These are phyloP conservation scores for Leiothrix lutea DNA, from an alignment of 2,113 vertebrate genomes.

Conservation along the genomic window DNA sequence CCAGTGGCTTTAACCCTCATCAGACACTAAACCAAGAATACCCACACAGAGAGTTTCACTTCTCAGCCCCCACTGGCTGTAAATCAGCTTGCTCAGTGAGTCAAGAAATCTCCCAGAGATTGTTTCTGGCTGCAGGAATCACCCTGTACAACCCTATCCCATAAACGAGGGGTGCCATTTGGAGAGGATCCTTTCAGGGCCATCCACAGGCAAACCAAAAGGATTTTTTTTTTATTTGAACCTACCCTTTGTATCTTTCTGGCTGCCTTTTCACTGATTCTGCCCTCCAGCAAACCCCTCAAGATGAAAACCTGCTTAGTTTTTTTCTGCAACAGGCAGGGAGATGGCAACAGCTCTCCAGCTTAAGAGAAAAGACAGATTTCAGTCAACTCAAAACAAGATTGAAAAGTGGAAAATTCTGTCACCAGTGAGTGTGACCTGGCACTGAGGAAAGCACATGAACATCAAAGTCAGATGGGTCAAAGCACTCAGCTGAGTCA, in stretches of 20 bases:
- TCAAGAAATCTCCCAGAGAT: neutral
- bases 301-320: conserved; percentile 56
- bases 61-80: neutral
- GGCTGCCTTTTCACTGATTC: neutral
- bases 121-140: neutral
- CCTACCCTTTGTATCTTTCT: neutral
- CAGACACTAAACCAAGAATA: neutral
- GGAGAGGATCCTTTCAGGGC: neutral
- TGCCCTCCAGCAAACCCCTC: conserved; percentile 33
- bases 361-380: conserved; percentile 22
- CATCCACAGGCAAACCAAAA: neutral
- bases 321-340: neutral
- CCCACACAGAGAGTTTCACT: neutral
- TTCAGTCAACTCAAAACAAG: neutral
- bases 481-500: neutral
- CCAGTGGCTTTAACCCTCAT: neutral
- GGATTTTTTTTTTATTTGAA: neutral
- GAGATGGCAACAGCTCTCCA: neutral
- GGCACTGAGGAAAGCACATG: neutral
- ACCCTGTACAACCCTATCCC: neutral
- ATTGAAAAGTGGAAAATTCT: neutral
- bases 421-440: accelerated
- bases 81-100: neutral
- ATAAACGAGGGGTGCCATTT: neutral
- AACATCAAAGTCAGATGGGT: conserved; percentile 17